Conservation (phyloP, 1,140 invertebrate genomes). For the Penaeus japonicus region DNA sequence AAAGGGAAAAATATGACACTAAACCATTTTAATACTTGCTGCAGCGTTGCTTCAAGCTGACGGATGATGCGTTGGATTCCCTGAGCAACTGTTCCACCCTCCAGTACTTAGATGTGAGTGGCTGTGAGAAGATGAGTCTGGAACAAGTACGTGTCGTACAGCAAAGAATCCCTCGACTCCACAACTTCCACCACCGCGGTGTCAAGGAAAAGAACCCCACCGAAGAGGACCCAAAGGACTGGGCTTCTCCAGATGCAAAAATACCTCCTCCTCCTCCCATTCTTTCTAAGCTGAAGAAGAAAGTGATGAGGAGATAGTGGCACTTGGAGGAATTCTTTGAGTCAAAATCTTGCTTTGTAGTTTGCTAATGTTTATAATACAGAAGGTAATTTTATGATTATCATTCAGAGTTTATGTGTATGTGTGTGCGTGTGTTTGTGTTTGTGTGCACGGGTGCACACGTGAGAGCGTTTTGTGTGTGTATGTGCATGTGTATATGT, state of each 20-base stretch:
- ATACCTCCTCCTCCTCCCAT: slow-evolving; percentile 44
- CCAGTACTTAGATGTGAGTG: slow-evolving; percentile 70
- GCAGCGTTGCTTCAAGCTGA: slow-evolving; percentile 74
- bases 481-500: no score
- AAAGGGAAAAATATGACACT: slow-evolving; percentile 61
- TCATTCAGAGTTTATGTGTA: no score
- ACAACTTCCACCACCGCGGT: slow-evolving; percentile 44
- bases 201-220: neutral
- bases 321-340: no score
- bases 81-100: slow-evolving; percentile 71
- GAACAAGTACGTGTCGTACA: slow-evolving; percentile 56
- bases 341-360: no score
- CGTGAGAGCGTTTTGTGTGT: no score
- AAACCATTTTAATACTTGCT: slow-evolving; percentile 53
- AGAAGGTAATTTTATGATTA: no score
- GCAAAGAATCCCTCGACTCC: slow-evolving; percentile 23
- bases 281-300: slow-evolving; percentile 23
- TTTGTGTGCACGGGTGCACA: no score
- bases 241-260: neutral
- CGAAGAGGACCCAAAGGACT: neutral
- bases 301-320: neutral
- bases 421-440: no score
- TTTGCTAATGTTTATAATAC: no score
- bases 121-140: slow-evolving; percentile 69
- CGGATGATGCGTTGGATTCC: slow-evolving; percentile 71